Evolutionary conservation across 2,113 vertebrate genomes (phyloP), one percentile per base, ranked within the genome.

Genomic region (Diphyllodes magnificus): DNA sequence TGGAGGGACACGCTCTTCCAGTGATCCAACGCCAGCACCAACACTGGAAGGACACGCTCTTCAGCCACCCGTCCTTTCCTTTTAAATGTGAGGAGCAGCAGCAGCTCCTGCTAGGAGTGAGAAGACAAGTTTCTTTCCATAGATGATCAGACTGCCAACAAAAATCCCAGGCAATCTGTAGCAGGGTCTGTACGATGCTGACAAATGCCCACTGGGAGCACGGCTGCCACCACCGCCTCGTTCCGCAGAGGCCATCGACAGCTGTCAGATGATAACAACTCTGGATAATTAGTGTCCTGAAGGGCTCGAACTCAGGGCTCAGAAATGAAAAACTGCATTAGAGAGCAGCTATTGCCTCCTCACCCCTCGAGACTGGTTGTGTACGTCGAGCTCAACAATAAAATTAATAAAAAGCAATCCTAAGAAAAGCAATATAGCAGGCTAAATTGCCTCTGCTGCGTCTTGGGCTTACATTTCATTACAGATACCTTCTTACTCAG

Each of bases 241-340:
- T 88, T 92, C 90, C 2, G 2, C 68, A 90, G 49, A 63, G 79
- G 71, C 87, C 85, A 90, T 47, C 0, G 5, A 83, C 95, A 94
- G 82, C 92, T 96, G 94, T 94, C 87, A 94, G 90, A 77, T 50
- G 86, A 73, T 83, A 94, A 92, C 84, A 94, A 21, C 91, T 94
- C 80, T 45, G 79, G 91, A 86, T 94, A 96, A 96, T 95, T 97
- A 88, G 82, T 94, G 71, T 96, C 94, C 92, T 95, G 68, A 93
- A 96, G 92, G 92, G 76, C 88, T 94, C 47, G 44, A 92, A 73
- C 90, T 49, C 47, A 88, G 85, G 47, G 56, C 47, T 93, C 31
- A 66, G 79, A 71, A 92, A 90, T 94, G 93, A 96, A 96, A 94
- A 89, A 50, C 40, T 91, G n/a, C 72, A 44, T 92, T 91, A 92